phyloP scores from a whole-genome alignment of 2,797 vertebrate species.

The Pitangus sulphuratus region DNA sequence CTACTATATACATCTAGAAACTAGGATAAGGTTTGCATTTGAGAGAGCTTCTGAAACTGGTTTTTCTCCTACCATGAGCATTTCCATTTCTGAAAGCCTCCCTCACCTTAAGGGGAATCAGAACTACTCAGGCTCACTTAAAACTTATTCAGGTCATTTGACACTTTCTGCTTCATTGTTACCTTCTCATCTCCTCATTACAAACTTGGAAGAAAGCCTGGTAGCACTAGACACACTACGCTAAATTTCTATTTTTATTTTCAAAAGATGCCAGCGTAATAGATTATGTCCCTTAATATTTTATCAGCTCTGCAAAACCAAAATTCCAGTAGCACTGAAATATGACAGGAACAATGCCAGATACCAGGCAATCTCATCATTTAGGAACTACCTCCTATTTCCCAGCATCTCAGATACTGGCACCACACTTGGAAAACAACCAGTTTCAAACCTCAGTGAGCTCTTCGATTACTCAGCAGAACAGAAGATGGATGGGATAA shows the following conservation, averaged over 20 bases:
- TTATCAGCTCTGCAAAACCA: not conserved
- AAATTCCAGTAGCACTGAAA: not conserved
- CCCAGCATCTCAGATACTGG: not conserved
- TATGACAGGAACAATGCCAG: not conserved
- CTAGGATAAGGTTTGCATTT: not conserved
- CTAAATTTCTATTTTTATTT: conserved; percentile 31
- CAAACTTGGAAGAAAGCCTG: conserved; percentile 31
- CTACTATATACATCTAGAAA: not conserved
- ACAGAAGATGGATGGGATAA: not conserved
- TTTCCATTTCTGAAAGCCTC: not conserved
- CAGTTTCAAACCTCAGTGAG: not conserved
- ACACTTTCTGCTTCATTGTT: not conserved
- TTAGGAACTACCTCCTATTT: not conserved
- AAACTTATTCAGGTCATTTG: conserved; percentile 10
- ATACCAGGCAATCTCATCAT: not conserved
- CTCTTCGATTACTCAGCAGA: not conserved
- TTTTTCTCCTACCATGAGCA: not conserved
- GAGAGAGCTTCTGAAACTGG: not conserved
- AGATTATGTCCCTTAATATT: not conserved
- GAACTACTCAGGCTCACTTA: not conserved
- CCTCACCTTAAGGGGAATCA: not conserved
- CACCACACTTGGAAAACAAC: not conserved
- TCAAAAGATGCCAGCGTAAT: not conserved
- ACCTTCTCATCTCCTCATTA: not conserved
- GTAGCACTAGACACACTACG: not conserved